Evolutionary conservation across 1,140 invertebrate genomes (phyloP).

Genomic region (Ruditapes philippinarum): DNA sequence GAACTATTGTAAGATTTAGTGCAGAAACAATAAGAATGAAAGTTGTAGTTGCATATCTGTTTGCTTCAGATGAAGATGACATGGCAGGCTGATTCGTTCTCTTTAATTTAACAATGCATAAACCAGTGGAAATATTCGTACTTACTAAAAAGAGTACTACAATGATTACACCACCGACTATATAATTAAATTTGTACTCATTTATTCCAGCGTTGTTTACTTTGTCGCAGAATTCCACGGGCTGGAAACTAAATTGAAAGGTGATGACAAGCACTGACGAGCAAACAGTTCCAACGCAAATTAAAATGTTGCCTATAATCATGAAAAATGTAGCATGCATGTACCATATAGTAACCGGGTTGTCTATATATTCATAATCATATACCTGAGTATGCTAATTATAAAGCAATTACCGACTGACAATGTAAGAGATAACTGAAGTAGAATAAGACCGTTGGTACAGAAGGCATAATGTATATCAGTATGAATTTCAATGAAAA

Average conservation of each 20-base stretch:
- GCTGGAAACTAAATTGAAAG: background rate
- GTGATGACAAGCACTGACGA: background rate
- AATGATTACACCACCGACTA: background rate
- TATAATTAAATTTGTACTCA: background rate
- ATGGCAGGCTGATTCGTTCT: background rate
- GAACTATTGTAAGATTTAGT: background rate
- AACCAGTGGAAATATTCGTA: background rate
- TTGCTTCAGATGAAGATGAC: background rate
- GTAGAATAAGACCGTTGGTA: background rate
- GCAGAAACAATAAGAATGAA: background rate
- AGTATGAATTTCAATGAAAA: background rate
- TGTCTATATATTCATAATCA: background rate
- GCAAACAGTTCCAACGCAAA: background rate
- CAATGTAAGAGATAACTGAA: background rate
- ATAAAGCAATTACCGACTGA: background rate
- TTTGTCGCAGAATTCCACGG: background rate
- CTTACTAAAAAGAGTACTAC: background rate
- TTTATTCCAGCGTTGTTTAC: background rate
- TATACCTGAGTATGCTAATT: background rate
- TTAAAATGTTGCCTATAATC: background rate
- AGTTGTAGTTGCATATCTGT: background rate
- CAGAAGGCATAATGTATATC: background rate
- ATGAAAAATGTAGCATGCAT: background rate
- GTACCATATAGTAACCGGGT: background rate
- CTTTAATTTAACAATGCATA: background rate